Evolutionary conservation across 2,888 invertebrate species (phyloP), one percentile per base, ranked within the genome.

Genomic region (Deroplatys truncata): DNA sequence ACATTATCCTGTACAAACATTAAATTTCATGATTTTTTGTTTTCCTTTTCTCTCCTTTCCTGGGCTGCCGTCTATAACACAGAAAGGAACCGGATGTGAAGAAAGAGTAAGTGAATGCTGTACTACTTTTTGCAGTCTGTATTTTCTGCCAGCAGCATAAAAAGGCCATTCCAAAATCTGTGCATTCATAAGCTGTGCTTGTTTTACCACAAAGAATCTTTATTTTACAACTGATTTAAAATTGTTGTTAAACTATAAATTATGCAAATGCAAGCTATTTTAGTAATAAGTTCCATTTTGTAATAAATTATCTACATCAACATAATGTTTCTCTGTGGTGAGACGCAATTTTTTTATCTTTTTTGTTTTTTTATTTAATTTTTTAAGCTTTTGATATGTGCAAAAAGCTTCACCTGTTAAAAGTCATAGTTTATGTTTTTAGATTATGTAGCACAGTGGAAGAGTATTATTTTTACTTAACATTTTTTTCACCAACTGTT

Each of bases 81-180:
- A 93, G 93, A 91, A 94, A 94, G 95, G 95, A 95, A 94, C 95
- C 95, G 94, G 95, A 95, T 94, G 95, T 95, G 94, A 96, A 95
- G 94, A 95, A 94, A 94, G 96, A 96, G 96, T 96, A 95, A 96
- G 96, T 96, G 88, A 35, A 88, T 31, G 84, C 82, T 13, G n/a
- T 85, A 83, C 56, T 89, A 87, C 56, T 89, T 49, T 85, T 84
- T 49, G 49, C 86, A 16, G 49, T 49, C 83, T 83, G 72, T 89
- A 90, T 88, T 91, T 91, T 91, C 91, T 91, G 91, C 91, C 91
- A 91, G 91, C 91, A 88, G 91, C 82, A 91, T 84, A 49, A 28
- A n/a, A 91, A 91, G 90, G 91, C 90, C 90, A 91, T 86, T 89
- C 89, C 90, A 88, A 89, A 82, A 85, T 43, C 82, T 88, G 72